Evolutionary conservation across 2,888 invertebrate species (phyloP).

Genomic region (Tanytarsus gracilentus): DNA sequence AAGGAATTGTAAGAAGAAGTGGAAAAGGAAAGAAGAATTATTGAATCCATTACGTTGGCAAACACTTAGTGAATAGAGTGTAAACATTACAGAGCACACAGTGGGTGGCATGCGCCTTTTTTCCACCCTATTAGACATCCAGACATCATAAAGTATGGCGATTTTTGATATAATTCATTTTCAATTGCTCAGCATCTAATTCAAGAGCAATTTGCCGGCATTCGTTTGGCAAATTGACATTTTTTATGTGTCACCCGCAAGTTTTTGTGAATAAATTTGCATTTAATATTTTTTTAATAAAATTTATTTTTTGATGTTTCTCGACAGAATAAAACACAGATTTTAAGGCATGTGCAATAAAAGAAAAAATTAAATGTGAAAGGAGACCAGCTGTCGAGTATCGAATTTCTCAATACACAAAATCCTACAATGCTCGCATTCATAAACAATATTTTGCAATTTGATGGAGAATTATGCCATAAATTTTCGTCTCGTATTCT

Average conservation of each 20-base stretch:
- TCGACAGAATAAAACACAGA: not conserved
- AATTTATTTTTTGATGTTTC: slow-evolving; percentile 14
- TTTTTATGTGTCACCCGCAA: slow-evolving; percentile 14
- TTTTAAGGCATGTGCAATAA: not conserved
- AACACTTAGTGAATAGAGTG: too few relatives aligned
- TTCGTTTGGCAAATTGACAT: not conserved
- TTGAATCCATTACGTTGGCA: slow-evolving; percentile 8
- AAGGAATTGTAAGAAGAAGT: not conserved
- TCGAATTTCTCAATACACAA: not conserved
- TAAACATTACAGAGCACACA: too few relatives aligned
- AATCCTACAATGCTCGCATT: not conserved
- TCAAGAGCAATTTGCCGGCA: not conserved
- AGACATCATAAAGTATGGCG: too few relatives aligned
- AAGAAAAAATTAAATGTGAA: slow-evolving; percentile 20
- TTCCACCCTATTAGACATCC: too few relatives aligned
- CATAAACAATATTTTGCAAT: not conserved
- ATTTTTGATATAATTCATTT: too few relatives aligned
- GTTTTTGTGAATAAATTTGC: slow-evolving; percentile 21
- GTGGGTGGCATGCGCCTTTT: too few relatives aligned
- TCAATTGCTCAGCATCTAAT: not conserved
- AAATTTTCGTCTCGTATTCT: not conserved
- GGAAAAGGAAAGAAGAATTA: not conserved
- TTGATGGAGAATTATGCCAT: slow-evolving; percentile 1
- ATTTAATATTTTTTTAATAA: slow-evolving; percentile 16
- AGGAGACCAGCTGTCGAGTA: slow-evolving; percentile 20